A percentile compares a stretch with the other conserved stretches of the same genome.
Evolutionary conservation across 2,888 invertebrate genomes (phyloP).

Genomic region (Clepsis dumicolana): DNA sequence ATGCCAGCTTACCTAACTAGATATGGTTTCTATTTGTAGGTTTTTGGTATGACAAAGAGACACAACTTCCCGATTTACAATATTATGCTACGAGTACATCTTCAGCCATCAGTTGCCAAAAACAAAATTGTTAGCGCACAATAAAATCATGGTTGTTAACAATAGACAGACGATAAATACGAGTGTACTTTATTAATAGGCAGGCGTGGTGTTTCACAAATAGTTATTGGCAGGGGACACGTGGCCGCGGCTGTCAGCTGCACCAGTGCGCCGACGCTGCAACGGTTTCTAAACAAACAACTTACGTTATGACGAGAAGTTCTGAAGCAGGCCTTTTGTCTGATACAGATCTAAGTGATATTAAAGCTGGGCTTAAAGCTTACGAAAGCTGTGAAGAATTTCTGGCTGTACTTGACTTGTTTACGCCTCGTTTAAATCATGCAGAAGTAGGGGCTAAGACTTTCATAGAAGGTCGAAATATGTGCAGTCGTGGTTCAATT

Average conservation of each 20-base stretch:
- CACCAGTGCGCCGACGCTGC: constrained; percentile 8
- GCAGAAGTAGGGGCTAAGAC: too few species aligned
- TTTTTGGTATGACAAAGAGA: not conserved
- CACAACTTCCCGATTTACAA: not conserved
- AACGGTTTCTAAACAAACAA: constrained; percentile 11
- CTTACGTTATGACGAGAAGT: not conserved
- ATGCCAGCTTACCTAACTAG: not conserved
- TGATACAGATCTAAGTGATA: not conserved
- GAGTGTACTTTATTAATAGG: constrained; percentile 41
- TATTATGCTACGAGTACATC: not conserved
- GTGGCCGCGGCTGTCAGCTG: constrained; percentile 39
- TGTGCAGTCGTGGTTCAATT: too few species aligned
- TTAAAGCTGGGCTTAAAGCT: not conserved
- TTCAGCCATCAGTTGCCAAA: constrained; percentile 4
- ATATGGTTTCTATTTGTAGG: not conserved
- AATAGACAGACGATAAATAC: constrained; percentile 39
- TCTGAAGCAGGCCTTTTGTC: not conserved
- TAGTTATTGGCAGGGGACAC: constrained; percentile 44
- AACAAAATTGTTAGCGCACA: not conserved
- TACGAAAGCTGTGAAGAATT: not conserved
- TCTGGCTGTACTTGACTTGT: not conserved
- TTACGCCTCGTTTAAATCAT: not conserved
- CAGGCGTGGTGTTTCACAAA: constrained; percentile 43
- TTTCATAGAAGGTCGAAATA: too few species aligned
- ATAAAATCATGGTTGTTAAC: constrained; percentile 14